Evolutionary conservation across 2,113 vertebrate genomes (phyloP).

Genomic region (Siniperca chuatsi): DNA sequence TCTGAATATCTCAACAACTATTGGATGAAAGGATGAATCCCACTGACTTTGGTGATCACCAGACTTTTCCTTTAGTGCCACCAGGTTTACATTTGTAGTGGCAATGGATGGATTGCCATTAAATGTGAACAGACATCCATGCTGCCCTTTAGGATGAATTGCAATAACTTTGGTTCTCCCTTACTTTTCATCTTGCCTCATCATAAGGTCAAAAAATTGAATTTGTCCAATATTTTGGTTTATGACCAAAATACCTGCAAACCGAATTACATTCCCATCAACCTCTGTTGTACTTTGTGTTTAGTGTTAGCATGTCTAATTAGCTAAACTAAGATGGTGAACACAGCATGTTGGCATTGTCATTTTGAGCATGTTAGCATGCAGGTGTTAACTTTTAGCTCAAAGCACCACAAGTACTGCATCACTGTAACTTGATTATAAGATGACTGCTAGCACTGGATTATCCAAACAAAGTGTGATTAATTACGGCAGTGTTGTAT

Average conservation of each 20-base stretch:
- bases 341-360: not conserved
- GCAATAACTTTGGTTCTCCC: not conserved
- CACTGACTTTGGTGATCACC: not conserved
- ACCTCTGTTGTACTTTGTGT: not conserved
- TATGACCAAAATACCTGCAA: too few species aligned
- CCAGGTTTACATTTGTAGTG: not conserved
- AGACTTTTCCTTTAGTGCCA: not conserved
- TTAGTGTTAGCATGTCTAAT: not conserved
- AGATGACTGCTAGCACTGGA: not conserved
- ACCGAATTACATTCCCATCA: not conserved
- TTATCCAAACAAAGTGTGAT: not conserved
- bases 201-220: not conserved
- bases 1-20: not conserved
- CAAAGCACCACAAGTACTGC: not conserved
- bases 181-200: not conserved
- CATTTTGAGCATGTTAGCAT: not conserved
- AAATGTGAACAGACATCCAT: not conserved
- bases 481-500: not conserved
- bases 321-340: not conserved
- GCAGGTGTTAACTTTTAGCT: not conserved
- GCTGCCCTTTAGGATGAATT: not conserved
- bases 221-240: not conserved
- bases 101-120: not conserved
- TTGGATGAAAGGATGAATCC: not conserved
- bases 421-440: not conserved